Base-by-base conservation (phyloP, 2,888 invertebrate genomes). In the Myathropa florea region DNA sequence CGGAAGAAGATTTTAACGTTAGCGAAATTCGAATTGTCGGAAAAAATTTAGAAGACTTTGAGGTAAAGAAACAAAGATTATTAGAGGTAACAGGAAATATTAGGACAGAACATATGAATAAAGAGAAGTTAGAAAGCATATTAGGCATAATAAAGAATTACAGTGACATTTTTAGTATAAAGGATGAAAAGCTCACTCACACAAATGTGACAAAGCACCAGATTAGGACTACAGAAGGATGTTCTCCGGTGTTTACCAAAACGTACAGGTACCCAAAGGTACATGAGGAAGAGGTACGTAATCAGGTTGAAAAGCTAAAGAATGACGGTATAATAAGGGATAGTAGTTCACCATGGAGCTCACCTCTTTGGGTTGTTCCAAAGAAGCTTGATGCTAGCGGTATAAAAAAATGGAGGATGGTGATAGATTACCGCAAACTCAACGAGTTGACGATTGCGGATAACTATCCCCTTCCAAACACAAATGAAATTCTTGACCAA, bases 401-500 rank as follows among this genome's bases (percentile, higher is more conserved):
- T 10, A 57, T 9, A 23, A 59, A 59, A 26, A 59, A 59, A n/a
- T 59, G 24, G 59, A 59, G 68, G 23, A 77, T 68, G 68, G 77
- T 77, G 7, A 67, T 73, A 12, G 67, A 80, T 14, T 73, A 73
- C 23, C 67, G 68, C 0, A 80, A 68, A 2, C 67, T 67, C 24
- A 72, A 72, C 14, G 68, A 73, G 67, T 21, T 61, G 36, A 80
- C 73, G 23, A 68, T 63, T 10, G 23, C 55, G 1, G 33, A 77
- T 67, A 77, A 77, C 28, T 68, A 68, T 33, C 68, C 61, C 23
- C 53, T 68, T 12, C 33, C 2, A 0, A 33, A 12, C 12, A 68
- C 68, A 3, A 67, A 67, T 0, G 67, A 76, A 68, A 76, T 76
- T 4, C 30, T 60, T 46, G 75, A 76, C 18, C 76, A 77, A 39